These are phyloP conservation scores for Antechinus flavipes DNA, from an alignment of 2,113 vertebrate species.

Conservation along the genomic window DNA sequence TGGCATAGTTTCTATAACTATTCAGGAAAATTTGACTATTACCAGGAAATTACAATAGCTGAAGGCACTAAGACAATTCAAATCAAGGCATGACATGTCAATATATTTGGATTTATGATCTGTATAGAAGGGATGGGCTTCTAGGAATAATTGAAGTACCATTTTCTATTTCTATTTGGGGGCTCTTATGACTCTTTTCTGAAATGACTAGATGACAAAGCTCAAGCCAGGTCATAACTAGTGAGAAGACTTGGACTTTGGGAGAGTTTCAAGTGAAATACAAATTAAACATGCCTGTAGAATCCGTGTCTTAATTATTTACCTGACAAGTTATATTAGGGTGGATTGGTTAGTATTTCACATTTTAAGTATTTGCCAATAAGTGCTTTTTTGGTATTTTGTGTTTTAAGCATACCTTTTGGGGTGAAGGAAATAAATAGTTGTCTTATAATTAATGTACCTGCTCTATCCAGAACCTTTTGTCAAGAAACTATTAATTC, in stretches of 20 bases:
- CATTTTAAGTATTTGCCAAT: not conserved
- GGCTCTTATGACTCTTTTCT: not conserved
- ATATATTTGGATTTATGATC: not conserved
- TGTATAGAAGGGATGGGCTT: not conserved
- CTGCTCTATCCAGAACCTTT: not conserved
- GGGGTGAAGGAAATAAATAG: not conserved
- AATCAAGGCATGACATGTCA: not conserved
- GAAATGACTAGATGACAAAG: not conserved
- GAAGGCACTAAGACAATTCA: not conserved
- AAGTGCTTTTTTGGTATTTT: not conserved
- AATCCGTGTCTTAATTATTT: not conserved
- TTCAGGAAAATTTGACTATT: not conserved
- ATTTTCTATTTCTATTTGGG: not conserved
- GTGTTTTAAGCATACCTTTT: not conserved
- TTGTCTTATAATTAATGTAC: not conserved
- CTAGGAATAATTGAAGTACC: not conserved
- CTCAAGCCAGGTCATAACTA: not conserved
- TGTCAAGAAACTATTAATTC: not conserved
- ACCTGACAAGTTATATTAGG: not conserved
- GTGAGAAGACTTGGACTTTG: not conserved
- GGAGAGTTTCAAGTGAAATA: not conserved
- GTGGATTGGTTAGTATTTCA: not conserved
- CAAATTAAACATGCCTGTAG: not conserved
- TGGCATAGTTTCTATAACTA: not conserved
- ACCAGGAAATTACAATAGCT: not conserved